Conservation (phyloP, 2,888 invertebrate species). For the Coelogynopora nodosa region DNA sequence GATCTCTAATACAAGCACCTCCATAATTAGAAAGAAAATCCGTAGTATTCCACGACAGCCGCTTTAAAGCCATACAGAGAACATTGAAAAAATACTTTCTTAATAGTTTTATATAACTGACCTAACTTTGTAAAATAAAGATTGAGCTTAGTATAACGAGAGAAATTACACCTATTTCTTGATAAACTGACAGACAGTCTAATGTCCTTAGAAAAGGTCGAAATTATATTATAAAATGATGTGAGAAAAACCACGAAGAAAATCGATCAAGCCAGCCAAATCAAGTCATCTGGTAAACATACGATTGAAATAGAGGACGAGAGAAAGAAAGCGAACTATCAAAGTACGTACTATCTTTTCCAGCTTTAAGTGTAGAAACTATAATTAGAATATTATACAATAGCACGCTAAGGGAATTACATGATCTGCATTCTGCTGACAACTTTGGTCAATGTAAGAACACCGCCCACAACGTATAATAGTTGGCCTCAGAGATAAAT, state of each 20-base stretch:
- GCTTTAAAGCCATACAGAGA: neutral
- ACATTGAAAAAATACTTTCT: too few species aligned
- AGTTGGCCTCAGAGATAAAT: too few species aligned
- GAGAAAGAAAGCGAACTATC: neutral
- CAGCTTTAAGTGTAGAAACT: neutral
- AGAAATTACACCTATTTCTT: too few species aligned
- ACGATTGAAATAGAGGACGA: neutral
- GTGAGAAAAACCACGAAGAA: neutral
- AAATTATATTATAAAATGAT: neutral
- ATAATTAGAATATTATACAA: neutral
- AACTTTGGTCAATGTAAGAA: too few species aligned
- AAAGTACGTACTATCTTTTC: neutral
- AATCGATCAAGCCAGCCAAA: neutral
- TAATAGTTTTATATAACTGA: too few species aligned
- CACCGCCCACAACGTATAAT: too few species aligned
- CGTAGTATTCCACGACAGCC: neutral
- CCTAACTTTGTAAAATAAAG: too few species aligned
- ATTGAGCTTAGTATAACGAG: too few species aligned
- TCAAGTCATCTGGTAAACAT: neutral
- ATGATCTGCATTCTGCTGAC: too few species aligned
- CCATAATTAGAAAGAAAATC: constrained; percentile 1
- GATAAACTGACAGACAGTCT: too few species aligned
- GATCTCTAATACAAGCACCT: constrained; percentile 3
- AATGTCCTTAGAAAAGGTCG: neutral
- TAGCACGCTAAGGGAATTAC: neutral